Conservation (phyloP, 2,888 invertebrate species). For the Drosophila phalerata region DNA sequence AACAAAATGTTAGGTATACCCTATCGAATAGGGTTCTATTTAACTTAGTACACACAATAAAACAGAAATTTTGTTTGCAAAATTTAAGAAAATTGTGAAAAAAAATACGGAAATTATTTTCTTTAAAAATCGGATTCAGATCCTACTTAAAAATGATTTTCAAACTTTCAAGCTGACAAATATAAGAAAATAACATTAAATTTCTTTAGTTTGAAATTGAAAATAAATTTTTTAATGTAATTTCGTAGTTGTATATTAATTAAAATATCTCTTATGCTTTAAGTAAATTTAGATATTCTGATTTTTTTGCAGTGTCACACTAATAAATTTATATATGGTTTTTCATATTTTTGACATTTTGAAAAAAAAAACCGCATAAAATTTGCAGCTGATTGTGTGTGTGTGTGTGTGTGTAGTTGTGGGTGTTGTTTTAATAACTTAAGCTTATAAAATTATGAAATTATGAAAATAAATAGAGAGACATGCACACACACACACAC, state of each 20-base stretch:
- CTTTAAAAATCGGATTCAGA: too few species aligned
- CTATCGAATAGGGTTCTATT: not conserved
- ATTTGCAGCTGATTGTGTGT: slow-evolving; percentile 36
- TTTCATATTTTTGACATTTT: slow-evolving; percentile 33
- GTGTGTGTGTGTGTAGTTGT: slow-evolving; percentile 26
- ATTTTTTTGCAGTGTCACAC: not conserved
- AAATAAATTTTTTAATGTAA: not conserved
- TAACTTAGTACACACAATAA: not conserved
- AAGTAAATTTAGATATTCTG: not conserved
- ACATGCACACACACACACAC: slow-evolving; percentile 34
- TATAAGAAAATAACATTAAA: not conserved
- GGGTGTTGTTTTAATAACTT: slow-evolving; percentile 75
- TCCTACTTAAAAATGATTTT: too few species aligned
- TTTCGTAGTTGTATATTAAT: too few species aligned
- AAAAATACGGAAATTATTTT: too few species aligned
- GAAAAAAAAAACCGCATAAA: slow-evolving; percentile 32
- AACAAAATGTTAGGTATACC: not conserved
- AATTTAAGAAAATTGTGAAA: too few species aligned
- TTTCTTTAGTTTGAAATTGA: not conserved
- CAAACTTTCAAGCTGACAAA: not conserved
- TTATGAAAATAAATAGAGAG: slow-evolving; percentile 76
- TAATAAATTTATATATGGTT: not conserved
- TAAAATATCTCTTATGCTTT: not conserved
- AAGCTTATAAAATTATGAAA: slow-evolving; percentile 75
- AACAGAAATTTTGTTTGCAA: too few species aligned